Base-by-base conservation (phyloP, 2,888 invertebrate genomes). In the Campoplex capitator region DNA sequence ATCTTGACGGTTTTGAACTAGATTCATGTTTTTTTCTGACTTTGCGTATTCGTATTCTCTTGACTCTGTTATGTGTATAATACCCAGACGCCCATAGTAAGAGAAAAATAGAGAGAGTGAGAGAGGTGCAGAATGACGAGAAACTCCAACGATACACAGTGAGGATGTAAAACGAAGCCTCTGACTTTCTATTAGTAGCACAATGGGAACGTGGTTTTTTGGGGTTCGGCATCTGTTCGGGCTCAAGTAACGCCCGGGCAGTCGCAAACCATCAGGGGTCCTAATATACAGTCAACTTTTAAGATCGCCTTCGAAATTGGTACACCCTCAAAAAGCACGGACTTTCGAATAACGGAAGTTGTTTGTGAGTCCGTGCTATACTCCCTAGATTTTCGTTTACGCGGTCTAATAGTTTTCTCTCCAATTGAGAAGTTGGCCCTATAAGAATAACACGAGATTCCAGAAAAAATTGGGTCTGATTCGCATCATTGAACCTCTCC, bases 151-250 rank as follows among this genome's bases (percentile, higher is more conserved):
- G 79, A 83, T 62, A 32, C 62, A 62, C 83, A 80, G 79, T n/a
- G 62, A 67, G 42, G 18, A 77, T 71, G 86, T 77, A 82, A 88
- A 78, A 75, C 80, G 84, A 81, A 85, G 83, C 77, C 78, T 85
- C 81, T 90, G 91, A 91, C 92, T 93, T 92, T 92, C 93, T 92
- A 93, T 93, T 92, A 93, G 91, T 92, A 90, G 93, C 91, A 93
- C 93, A 94, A 94, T 93, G 92, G 91, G 89, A 91, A 91, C 90
- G 91, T 91, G 91, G 92, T 92, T 91, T 92, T 90, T 91, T 90
- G 90, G 90, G 90, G 86, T 89, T 91, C 88, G 90, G 92, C 94
- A 94, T 94, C 94, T 94, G 94, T 93, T 94, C 88, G 92, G 88
- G 92, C 92, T 94, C 94, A 93, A 94, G 93, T 94, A 92, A 93